Evolutionary conservation across 1,140 invertebrate species (phyloP).

Genomic region (Dinoponera quadriceps): DNA sequence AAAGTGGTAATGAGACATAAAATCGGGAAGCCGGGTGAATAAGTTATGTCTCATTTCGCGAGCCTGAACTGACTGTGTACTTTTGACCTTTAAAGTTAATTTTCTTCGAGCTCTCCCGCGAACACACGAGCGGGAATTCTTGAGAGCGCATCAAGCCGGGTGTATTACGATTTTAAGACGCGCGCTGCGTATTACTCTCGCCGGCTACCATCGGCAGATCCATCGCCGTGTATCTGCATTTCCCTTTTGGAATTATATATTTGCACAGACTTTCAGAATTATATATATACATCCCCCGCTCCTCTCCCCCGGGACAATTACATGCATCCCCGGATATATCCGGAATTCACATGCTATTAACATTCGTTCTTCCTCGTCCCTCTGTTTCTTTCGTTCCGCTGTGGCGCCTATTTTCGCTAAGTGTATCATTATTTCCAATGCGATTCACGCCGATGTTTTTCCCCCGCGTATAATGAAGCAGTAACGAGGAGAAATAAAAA

Average conservation of each 20-base stretch:
- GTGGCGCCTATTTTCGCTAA: too few relatives aligned
- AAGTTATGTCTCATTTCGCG: constrained; percentile 33
- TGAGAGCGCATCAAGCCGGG: constrained; percentile 20
- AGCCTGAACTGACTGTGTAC: constrained; percentile 38
- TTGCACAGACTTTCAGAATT: not conserved
- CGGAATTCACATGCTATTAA: too few relatives aligned
- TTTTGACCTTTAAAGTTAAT: constrained; percentile 57
- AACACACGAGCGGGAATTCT: constrained; percentile 22
- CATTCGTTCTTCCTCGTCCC: too few relatives aligned
- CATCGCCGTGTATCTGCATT: constrained; percentile 9
- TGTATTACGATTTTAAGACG: constrained; percentile 31
- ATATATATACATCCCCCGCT: not conserved
- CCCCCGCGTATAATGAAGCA: too few relatives aligned
- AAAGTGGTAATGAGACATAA: constrained; percentile 15
- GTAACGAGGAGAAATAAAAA: too few relatives aligned
- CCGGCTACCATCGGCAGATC: not conserved
- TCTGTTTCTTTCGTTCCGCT: too few relatives aligned
- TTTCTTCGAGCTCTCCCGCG: constrained; percentile 7
- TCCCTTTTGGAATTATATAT: constrained; percentile 10
- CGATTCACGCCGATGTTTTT: too few relatives aligned
- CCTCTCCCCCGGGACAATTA: not conserved
- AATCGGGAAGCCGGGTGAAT: constrained; percentile 19
- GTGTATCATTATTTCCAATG: too few relatives aligned
- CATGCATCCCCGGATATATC: too few relatives aligned
- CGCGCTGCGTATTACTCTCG: constrained; percentile 6